phyloP scores from a whole-genome alignment of 2,797 vertebrate genomes.

The Alouatta caraya region DNA sequence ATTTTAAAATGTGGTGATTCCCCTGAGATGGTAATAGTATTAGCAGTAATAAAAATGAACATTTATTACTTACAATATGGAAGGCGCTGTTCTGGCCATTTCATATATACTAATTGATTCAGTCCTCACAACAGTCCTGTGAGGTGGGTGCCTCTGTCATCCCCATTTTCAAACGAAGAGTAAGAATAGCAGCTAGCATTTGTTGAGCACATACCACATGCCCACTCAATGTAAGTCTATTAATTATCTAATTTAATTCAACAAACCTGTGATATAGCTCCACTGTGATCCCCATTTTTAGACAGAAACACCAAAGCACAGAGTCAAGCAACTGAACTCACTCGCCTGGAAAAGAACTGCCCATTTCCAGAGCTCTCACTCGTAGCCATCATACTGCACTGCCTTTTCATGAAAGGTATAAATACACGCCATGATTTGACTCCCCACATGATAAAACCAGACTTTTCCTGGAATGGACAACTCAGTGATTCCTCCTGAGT shows the following conservation, averaged over 20 bases:
- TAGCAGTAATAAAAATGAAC: not conserved
- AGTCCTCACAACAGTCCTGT: not conserved
- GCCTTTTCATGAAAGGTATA: not conserved
- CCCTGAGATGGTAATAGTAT: not conserved
- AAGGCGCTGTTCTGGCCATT: not conserved
- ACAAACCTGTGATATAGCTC: not conserved
- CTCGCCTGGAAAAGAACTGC: not conserved
- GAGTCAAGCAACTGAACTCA: not conserved
- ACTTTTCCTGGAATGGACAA: not conserved
- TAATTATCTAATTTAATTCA: not conserved
- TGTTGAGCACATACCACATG: not conserved
- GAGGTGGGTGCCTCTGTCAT: not conserved
- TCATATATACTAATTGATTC: not conserved
- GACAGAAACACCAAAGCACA: not conserved
- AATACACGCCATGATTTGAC: not conserved
- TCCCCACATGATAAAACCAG: not conserved
- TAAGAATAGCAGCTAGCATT: not conserved
- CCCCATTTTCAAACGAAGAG: not conserved
- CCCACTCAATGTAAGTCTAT: not conserved
- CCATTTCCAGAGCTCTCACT: not conserved
- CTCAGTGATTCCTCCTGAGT: not conserved
- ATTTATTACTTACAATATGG: not conserved
- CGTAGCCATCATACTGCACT: accelerated
- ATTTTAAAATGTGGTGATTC: not conserved
- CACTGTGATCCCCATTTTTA: not conserved